Base-by-base conservation (phyloP, 1,140 invertebrate species). In the Trichomalopsis sarcophagae region DNA sequence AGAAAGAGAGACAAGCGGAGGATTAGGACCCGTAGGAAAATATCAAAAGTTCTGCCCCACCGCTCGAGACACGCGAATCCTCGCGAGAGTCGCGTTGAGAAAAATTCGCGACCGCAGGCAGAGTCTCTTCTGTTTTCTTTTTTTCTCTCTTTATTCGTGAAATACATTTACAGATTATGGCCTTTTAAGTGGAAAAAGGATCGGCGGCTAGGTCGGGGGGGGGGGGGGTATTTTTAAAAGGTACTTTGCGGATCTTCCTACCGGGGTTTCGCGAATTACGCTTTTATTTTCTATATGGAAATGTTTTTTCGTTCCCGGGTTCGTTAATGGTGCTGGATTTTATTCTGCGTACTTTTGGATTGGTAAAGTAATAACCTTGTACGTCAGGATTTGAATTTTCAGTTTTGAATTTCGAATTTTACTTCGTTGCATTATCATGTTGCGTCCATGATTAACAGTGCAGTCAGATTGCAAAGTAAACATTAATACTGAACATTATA, bases 141-240 rank as follows among this genome's bases (percentile, higher is more conserved):
- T 27, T 50, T 50, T 21, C n/a, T 55, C 17, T 21, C n/a, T 62
- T 62, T 6, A 62, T 17, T 7, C 23, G 14, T 50, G 36, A 40
- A 50, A 2, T 71, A 75, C 82, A 84, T 78, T 84, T 84, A 33
- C 82, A 84, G 75, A 84, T 83, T 84, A 84, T 78, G 82, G 21
- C 40, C 36, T 74, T 62, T 82, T 71, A 73, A 47, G 50, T 62
- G 21, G 36, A 73, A 82, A 40, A 33, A 62, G 21, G 68, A 81
- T 33, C n/a, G 62, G 33, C 10, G 5, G 21, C 27, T 14, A 55
- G 78, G 10, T n/a, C 13, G 33, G n/a, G 27, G 30, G 30, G 33
- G n/a, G n/a, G n/a, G n/a, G n/a, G n/a, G n/a, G n/a, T 44, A 44
- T 66, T 82, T 74, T 36, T 13, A 74, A 33, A 82, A 81, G 69